Evolutionary conservation across 2,113 vertebrate species (phyloP), one percentile per base, ranked within the genome.

Genomic region (Scytalopus superciliaris): DNA sequence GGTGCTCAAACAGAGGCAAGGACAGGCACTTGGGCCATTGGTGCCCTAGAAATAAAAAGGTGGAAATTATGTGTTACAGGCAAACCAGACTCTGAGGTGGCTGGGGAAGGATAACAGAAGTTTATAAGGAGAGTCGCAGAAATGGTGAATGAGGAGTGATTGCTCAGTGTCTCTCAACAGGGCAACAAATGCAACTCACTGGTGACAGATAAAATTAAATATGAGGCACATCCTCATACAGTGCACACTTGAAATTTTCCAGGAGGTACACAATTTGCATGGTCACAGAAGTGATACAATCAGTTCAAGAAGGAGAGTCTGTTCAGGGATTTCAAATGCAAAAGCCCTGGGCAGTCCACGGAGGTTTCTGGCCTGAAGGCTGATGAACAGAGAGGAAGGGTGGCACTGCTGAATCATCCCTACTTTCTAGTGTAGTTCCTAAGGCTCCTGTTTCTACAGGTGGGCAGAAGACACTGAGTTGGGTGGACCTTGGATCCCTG

Each of bases 171-270:
- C 3, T 56, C 15, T 53, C 30, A 74, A 23, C 15, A 39, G n/a
- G 30, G 27, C 27, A 78, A 24, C 14, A 74, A 56, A 28, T 40
- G 5, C 7, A 35, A 39, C 5, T 76, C 15, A 2, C 16, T 33
- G 13, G 4, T 63, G 15, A 35, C 18, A 42, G 16, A 57, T 31
- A 5, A n/a, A 73, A 33, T 23, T 12, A 21, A 62, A 2, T 6
- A 30, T 3, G 18, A 47, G 35, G 14, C 7, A 9, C 16, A 4
- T n/a, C 15, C 42, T 90, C 2, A 14, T 23, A 13, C 6, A 64
- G 28, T 15, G 31, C 12, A 4, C 1, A 2, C 28, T 44, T 40
- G 3, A 39, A 7, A 1, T 55, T 6, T 33, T 78, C 10, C 19
- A 50, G 39, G 35, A 64, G 30, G 2, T 64, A 27, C 21, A 44